phyloP scores from a whole-genome alignment of 2,797 vertebrate genomes.

The Limosa lapponica region DNA sequence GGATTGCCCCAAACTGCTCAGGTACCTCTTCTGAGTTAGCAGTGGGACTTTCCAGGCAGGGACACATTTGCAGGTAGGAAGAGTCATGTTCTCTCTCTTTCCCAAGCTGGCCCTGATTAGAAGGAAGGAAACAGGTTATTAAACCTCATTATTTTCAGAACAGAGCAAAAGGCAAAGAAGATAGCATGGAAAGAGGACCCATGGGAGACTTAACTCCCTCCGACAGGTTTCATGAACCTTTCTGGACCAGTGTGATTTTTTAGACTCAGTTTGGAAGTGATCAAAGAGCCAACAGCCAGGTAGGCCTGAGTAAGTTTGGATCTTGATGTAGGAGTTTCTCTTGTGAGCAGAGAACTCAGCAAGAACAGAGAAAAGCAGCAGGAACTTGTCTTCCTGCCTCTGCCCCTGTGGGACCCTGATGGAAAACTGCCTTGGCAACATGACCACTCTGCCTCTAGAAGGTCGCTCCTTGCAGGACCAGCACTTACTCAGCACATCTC shows the following conservation, averaged over 20 bases:
- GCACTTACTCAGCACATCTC: neutral
- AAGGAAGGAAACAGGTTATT: neutral
- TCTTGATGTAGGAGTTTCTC: neutral
- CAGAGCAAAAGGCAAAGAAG: neutral
- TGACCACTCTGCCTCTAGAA: neutral
- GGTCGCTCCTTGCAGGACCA: neutral
- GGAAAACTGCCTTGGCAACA: neutral
- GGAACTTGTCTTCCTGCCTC: neutral
- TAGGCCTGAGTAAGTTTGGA: neutral
- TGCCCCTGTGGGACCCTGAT: neutral
- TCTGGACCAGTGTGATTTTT: neutral
- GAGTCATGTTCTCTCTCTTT: neutral
- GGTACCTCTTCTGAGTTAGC: rapidly evolving
- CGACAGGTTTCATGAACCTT: neutral
- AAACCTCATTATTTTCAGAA: neutral
- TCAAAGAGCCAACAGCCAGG: neutral
- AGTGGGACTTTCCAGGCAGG: neutral
- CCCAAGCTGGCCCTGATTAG: neutral
- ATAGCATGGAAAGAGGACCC: neutral
- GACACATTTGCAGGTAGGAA: neutral
- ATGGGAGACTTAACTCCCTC: neutral
- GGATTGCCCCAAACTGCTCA: neutral
- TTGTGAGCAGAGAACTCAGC: neutral
- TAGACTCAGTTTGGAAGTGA: neutral
- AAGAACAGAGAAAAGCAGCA: neutral